Evolutionary conservation across 2,797 vertebrate genomes (phyloP).

Genomic region (Tenualosa ilisha): DNA sequence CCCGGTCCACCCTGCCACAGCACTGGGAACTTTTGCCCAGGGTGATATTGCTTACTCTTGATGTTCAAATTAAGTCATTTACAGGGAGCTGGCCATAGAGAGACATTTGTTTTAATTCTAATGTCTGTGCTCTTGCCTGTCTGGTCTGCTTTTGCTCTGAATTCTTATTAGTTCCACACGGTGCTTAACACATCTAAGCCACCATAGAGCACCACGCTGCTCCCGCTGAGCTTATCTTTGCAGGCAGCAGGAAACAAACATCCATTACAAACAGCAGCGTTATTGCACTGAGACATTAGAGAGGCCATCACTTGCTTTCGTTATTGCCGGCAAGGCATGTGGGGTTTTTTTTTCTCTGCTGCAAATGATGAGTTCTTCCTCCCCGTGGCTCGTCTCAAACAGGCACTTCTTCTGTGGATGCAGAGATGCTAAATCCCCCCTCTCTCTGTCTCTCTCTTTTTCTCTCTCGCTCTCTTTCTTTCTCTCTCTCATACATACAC

Average conservation of each 20-base stretch:
- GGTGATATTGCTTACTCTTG: not conserved
- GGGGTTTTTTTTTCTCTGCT: conserved; percentile 16
- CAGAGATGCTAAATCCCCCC: conserved; percentile 19
- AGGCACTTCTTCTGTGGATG: conserved; percentile 18
- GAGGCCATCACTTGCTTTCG: not conserved
- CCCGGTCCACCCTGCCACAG: not conserved
- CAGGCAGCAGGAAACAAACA: conserved; percentile 54
- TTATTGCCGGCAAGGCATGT: not conserved
- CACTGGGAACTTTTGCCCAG: not conserved
- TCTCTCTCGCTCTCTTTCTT: too few species aligned
- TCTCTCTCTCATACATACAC: not conserved
- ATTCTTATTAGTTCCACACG: conserved; percentile 14
- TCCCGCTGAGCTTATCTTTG: conserved; percentile 50
- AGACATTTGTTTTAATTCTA: conserved; percentile 15
- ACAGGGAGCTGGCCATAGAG: not conserved
- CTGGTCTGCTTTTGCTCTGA: conserved; percentile 3
- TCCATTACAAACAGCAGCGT: conserved; percentile 47
- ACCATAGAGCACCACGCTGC: conserved; percentile 19
- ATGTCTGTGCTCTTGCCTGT: not conserved
- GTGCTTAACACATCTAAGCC: conserved; percentile 15
- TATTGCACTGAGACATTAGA: conserved; percentile 19
- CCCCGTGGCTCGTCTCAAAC: conserved; percentile 32
- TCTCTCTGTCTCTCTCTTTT: not conserved
- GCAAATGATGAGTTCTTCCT: conserved; percentile 39
- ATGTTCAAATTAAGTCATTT: conserved; percentile 17